Evolutionary conservation across 1,140 invertebrate species (phyloP).

Genomic region (Drosophila willistoni): DNA sequence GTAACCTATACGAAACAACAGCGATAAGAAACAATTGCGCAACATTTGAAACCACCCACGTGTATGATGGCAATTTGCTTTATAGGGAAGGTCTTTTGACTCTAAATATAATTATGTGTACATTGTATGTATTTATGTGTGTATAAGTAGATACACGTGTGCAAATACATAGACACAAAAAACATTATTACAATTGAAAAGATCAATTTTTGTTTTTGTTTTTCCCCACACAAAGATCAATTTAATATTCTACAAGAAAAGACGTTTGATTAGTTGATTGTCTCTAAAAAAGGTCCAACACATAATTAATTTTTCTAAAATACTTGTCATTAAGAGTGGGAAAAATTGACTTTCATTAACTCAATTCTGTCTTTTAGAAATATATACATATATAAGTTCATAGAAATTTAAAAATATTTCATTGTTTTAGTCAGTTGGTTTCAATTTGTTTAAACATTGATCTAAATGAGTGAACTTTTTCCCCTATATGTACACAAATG

Average conservation of each 20-base stretch:
- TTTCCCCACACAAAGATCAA: not conserved
- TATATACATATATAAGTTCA: no score
- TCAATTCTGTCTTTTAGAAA: no score
- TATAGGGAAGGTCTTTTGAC: slow-evolving; percentile 7
- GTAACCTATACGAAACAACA: not conserved
- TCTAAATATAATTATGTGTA: not conserved
- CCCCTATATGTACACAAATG: slow-evolving; percentile 5
- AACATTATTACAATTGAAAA: not conserved
- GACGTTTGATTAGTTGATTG: no score
- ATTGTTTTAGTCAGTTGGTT: no score
- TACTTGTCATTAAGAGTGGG: no score
- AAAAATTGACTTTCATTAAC: no score
- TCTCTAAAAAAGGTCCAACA: no score
- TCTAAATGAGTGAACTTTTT: not conserved
- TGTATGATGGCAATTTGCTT: slow-evolving; percentile 17
- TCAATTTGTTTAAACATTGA: not conserved
- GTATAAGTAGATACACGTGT: not conserved
- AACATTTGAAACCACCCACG: slow-evolving; percentile 31
- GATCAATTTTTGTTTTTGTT: not conserved
- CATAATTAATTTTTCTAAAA: no score
- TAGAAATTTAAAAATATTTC: no score
- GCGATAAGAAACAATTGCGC: slow-evolving; percentile 31
- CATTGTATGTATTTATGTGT: not conserved
- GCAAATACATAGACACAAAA: not conserved
- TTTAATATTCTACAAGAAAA: not conserved